These are phyloP conservation scores for Apogon hyalosoma DNA, from an alignment of 2,797 vertebrate genomes.

Conservation along the genomic window DNA sequence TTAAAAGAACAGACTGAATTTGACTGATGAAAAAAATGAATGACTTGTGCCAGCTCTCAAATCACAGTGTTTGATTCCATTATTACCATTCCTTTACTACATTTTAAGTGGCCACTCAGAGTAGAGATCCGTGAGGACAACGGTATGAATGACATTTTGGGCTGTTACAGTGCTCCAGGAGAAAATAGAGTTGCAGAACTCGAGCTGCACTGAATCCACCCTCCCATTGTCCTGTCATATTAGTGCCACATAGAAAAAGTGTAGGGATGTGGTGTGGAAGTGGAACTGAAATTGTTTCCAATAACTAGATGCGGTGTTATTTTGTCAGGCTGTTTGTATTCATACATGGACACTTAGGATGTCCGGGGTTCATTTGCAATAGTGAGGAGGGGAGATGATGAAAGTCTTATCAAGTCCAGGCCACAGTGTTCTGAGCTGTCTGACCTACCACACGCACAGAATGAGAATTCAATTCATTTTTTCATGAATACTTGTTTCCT, in stretches of 20 bases:
- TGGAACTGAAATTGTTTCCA: slow-evolving; percentile 39
- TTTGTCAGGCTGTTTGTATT: slow-evolving; percentile 57
- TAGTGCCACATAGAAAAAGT: slow-evolving; percentile 18
- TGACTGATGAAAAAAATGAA: neutral
- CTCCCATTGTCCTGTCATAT: slow-evolving; percentile 18
- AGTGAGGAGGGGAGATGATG: slow-evolving; percentile 39
- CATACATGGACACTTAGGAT: slow-evolving; percentile 28
- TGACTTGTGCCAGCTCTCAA: neutral
- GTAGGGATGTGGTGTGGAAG: slow-evolving; percentile 17
- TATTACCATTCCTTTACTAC: neutral
- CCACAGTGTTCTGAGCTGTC: slow-evolving; percentile 35
- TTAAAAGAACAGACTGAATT: no score
- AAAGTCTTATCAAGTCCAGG: slow-evolving; percentile 61
- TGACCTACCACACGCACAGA: slow-evolving; percentile 40
- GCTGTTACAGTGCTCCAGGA: neutral
- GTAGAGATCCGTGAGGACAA: neutral
- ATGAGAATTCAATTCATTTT: slow-evolving; percentile 56
- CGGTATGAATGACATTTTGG: neutral
- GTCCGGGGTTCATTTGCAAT: slow-evolving; percentile 47
- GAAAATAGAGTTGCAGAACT: slow-evolving; percentile 7
- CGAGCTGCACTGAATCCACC: slow-evolving; percentile 9
- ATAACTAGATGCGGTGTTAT: slow-evolving; percentile 40
- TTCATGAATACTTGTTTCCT: slow-evolving; percentile 33
- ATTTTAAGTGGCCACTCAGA: neutral
- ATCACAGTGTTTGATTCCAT: neutral